These are phyloP conservation scores for Ambastaia sidthimunki DNA, from an alignment of 2,797 vertebrate species.

Conservation along the genomic window DNA sequence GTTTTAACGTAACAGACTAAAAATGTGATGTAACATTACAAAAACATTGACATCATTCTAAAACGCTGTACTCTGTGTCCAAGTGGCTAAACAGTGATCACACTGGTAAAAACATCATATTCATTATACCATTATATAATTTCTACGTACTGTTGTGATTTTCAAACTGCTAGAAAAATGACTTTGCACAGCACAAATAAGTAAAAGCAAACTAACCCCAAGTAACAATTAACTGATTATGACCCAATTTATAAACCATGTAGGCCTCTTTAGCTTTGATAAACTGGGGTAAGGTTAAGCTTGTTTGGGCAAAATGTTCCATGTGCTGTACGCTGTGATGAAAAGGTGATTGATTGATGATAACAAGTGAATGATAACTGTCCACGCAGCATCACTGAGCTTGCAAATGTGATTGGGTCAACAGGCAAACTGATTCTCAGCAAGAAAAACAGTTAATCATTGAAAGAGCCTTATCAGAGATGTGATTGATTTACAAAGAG, in stretches of 20 bases:
- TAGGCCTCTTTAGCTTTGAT: not conserved
- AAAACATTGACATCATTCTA: not conserved
- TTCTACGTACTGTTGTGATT: not conserved
- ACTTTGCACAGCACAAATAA: not conserved
- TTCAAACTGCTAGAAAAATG: not conserved
- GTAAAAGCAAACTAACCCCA: conserved; percentile 2
- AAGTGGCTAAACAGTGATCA: conserved; percentile 16
- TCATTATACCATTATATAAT: conserved; percentile 22
- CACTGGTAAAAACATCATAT: not conserved
- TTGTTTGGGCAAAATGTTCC: conserved; percentile 47
- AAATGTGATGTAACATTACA: not conserved
- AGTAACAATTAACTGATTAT: conserved; percentile 22
- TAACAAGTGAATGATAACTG: conserved; percentile 70
- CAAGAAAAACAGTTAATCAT: conserved; percentile 84
- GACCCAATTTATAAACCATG: not conserved
- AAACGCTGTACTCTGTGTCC: not conserved
- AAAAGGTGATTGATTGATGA: conserved; percentile 67
- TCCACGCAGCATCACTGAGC: conserved; percentile 67
- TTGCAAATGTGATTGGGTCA: conserved; percentile 69
- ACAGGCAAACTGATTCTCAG: conserved; percentile 78
- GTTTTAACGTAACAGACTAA: not conserved
- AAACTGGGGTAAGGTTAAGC: conserved; percentile 41
- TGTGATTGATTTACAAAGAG: conserved; percentile 84
- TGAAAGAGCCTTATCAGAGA: conserved; percentile 79
- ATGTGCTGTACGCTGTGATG: conserved; percentile 61